Percentiles rank a stretch among this genome's conserved stretches.
phyloP scores from a whole-genome alignment of 1,140 invertebrate species.

The Drosophila insularis region DNA sequence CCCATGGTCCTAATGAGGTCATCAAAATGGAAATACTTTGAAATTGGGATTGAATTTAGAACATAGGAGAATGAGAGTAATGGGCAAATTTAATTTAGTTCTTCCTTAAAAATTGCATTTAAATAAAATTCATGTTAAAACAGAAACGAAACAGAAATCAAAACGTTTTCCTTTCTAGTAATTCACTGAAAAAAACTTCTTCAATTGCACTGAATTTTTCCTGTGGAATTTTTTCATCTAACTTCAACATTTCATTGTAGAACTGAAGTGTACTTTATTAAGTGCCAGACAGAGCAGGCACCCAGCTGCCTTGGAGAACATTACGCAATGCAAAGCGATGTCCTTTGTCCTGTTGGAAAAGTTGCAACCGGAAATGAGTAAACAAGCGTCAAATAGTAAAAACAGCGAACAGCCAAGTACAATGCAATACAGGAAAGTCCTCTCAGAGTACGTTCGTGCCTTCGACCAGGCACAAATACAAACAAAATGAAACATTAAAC shows the following conservation, averaged over 20 bases:
- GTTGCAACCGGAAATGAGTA: constrained; percentile 76
- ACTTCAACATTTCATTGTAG: not conserved
- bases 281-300: constrained; percentile 1
- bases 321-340: constrained; percentile 38
- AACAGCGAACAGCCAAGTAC: constrained; percentile 55
- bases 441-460: constrained; percentile 34
- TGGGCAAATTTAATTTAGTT: not conserved
- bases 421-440: constrained; percentile 41
- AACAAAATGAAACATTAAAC: constrained; percentile 78
- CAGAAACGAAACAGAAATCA: too few relatives aligned
- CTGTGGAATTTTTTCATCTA: not conserved
- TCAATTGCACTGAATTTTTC: constrained; percentile 27
- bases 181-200: not conserved
- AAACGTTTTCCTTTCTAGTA: too few relatives aligned
- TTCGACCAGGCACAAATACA: constrained; percentile 41
- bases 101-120: not conserved
- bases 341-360: constrained; percentile 35
- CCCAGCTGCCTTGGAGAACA: constrained; percentile 6
- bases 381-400: constrained; percentile 80
- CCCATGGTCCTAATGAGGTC: not conserved
- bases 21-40: constrained; percentile 4
- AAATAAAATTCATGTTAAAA: too few relatives aligned
- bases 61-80: not conserved
- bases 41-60: not conserved
- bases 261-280: not conserved